Percentiles rank a stretch among this genome's conserved stretches.
Conservation (phyloP, 2,113 vertebrate genomes). For the Brachionichthys hirsutus region DNA sequence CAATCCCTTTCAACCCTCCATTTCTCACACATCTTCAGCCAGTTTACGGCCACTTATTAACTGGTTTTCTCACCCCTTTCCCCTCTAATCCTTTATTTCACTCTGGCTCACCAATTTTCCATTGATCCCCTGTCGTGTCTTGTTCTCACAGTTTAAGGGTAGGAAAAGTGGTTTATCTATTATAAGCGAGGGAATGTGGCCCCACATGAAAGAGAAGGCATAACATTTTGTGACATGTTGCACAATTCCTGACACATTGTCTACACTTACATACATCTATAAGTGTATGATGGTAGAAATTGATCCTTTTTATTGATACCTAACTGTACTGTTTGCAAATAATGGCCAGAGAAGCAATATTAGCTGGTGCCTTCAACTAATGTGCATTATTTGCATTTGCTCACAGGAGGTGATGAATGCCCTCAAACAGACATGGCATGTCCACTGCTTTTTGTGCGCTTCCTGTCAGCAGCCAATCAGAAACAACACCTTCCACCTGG, state of each 20-base stretch:
- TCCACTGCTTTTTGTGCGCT: slow-evolving; percentile 93
- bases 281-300: background rate
- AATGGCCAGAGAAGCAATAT: too few species aligned
- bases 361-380: slow-evolving; percentile 4
- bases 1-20: slow-evolving; percentile 63
- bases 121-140: slow-evolving; percentile 42
- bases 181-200: slow-evolving; percentile 61
- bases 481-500: slow-evolving; percentile 96
- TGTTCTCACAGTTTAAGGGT: slow-evolving; percentile 60
- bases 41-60: slow-evolving; percentile 64
- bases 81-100: slow-evolving; percentile 56
- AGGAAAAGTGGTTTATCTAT: slow-evolving; percentile 54
- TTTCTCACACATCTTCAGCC: slow-evolving; percentile 76
- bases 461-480: slow-evolving; percentile 93
- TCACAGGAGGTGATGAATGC: slow-evolving; percentile 96
- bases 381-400: slow-evolving; percentile 16
- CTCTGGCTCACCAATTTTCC: slow-evolving; percentile 45
- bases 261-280: too few species aligned
- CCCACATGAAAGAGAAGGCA: background rate
- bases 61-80: slow-evolving; percentile 67
- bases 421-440: slow-evolving; percentile 97
- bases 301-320: background rate
- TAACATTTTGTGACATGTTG: slow-evolving; percentile 11
- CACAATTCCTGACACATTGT: too few species aligned
- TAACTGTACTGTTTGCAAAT: too few species aligned